A percentile compares a stretch with the other conserved stretches of the same genome.
These are phyloP conservation scores for Agrotis exclamationis DNA, from an alignment of 2,888 invertebrate genomes.

Conservation along the genomic window DNA sequence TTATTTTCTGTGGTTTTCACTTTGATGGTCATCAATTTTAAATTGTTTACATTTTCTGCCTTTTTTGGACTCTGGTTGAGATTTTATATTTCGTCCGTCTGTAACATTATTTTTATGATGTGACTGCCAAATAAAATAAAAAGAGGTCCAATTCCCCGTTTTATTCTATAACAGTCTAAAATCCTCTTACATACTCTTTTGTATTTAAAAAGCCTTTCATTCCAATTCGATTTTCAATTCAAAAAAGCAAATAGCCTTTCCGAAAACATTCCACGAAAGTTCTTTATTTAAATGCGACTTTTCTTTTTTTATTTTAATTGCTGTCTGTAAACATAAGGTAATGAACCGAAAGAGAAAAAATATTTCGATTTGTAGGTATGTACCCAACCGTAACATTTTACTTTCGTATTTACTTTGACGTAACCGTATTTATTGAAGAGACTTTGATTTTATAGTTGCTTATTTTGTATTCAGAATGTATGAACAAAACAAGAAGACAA, in stretches of 20 bases:
- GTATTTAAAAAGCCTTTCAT: constrained; percentile 19
- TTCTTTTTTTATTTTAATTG: constrained; percentile 56
- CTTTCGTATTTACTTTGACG: constrained; percentile 26
- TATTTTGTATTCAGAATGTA: not conserved
- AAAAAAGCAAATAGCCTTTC: constrained; percentile 25
- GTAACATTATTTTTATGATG: no score
- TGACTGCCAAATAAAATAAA: not conserved
- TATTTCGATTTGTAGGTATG: constrained; percentile 21
- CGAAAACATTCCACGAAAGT: constrained; percentile 31
- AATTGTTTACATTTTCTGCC: not conserved
- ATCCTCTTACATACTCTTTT: constrained; percentile 4
- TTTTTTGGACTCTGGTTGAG: not conserved
- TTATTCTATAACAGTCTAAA: constrained; percentile 15
- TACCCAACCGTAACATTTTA: constrained; percentile 35
- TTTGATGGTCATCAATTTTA: not conserved
- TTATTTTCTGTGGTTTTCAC: not conserved
- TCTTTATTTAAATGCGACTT: constrained; percentile 50
- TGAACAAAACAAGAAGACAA: not conserved
- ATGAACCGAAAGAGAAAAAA: constrained; percentile 56
- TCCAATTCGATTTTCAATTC: constrained; percentile 41
- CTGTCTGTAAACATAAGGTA: constrained; percentile 49
- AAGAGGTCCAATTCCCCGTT: constrained; percentile 3
- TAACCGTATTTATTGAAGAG: constrained; percentile 30
- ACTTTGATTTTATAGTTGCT: constrained; percentile 3
- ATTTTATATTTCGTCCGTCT: no score